phyloP scores from a whole-genome alignment of 2,888 invertebrate genomes.

The Tethea ocularis region DNA sequence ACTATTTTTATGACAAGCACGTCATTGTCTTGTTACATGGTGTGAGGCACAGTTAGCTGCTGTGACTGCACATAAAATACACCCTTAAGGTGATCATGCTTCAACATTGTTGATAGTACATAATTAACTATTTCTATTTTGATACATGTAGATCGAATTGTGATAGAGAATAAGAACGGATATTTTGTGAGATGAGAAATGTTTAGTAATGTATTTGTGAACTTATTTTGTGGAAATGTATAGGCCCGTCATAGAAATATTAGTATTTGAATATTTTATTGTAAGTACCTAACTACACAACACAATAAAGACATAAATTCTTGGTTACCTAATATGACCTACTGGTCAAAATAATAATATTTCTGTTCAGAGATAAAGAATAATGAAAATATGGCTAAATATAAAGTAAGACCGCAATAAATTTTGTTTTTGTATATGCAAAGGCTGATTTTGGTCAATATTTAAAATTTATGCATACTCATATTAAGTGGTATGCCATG shows the following conservation, averaged over 20 bases:
- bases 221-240: neutral
- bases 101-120: no score
- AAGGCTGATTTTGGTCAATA: conserved; percentile 10
- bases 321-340: neutral
- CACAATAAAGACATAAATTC: neutral
- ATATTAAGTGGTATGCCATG: no score
- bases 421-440: neutral
- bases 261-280: neutral
- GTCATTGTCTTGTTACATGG: no score
- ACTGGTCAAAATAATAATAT: neutral
- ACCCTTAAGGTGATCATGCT: no score
- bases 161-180: neutral
- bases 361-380: neutral
- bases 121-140: no score
- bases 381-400: neutral
- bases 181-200: neutral
- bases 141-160: neutral
- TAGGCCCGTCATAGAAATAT: neutral
- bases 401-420: neutral
- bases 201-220: neutral
- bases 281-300: neutral
- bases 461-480: no score
- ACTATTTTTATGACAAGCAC: neutral
- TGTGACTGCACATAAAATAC: no score
- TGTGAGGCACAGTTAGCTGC: no score